These are phyloP conservation scores for Rostratula benghalensis DNA, from an alignment of 2,113 vertebrate genomes.

Conservation along the genomic window DNA sequence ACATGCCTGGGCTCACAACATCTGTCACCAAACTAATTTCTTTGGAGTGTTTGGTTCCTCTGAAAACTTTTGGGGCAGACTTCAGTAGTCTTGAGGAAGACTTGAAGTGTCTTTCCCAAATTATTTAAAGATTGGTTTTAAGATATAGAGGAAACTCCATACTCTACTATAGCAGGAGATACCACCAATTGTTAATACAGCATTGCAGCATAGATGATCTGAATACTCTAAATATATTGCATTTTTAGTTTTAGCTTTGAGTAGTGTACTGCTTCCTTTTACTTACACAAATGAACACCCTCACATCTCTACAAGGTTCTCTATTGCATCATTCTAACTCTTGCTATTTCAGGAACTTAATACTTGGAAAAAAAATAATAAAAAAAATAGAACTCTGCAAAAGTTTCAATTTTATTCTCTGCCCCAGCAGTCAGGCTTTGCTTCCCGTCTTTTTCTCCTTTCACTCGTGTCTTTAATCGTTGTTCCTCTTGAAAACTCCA, in stretches of 20 bases:
- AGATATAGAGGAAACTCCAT: not conserved
- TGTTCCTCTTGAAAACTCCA: not conserved
- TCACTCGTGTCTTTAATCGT: not conserved
- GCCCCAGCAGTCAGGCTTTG: not conserved
- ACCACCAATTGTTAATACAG: not conserved
- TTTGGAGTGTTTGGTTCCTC: not conserved
- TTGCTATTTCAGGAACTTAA: not conserved
- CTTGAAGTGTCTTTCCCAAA: not conserved
- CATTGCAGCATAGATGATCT: not conserved
- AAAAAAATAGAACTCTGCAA: not conserved
- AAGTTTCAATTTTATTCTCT: not conserved
- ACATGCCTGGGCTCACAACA: not conserved
- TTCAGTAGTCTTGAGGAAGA: not conserved
- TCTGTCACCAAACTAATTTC: not conserved
- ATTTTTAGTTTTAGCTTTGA: not conserved
- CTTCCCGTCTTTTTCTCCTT: not conserved
- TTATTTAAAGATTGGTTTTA: not conserved
- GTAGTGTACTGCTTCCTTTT: not conserved
- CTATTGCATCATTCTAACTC: not conserved
- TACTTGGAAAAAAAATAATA: not conserved
- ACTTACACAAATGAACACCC: not conserved
- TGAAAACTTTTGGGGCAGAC: not conserved
- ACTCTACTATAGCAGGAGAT: not conserved
- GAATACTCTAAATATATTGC: not conserved
- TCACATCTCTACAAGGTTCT: not conserved